Conservation (phyloP, 2,797 vertebrate species). For the Enteromius afrohamiltoni region DNA sequence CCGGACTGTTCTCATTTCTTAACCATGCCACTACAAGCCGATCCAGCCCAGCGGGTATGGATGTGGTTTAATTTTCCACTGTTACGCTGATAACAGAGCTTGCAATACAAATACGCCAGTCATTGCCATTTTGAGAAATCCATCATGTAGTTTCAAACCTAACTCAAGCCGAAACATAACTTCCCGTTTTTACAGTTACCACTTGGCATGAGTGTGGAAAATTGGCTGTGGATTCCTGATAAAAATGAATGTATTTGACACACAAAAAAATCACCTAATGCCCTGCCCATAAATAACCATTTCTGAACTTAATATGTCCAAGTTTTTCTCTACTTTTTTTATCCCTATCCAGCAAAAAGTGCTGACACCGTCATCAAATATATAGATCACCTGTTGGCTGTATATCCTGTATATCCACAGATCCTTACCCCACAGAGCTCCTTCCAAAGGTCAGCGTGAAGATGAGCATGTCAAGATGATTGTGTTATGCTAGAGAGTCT, state of each 20-base stretch:
- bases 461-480: conserved; percentile 48
- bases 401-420: conserved; percentile 1
- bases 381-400: background rate
- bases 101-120: background rate
- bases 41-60: background rate
- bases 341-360: background rate
- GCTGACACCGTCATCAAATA: background rate
- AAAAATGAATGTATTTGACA: background rate
- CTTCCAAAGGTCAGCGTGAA: conserved; percentile 42
- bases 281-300: background rate
- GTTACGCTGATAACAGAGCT: background rate
- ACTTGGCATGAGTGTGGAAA: background rate
- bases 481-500: conserved; percentile 40
- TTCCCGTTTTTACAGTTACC: too few species aligned
- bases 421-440: background rate
- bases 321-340: background rate
- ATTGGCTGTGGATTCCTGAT: background rate
- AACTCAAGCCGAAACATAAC: background rate
- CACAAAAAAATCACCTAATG: background rate
- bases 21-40: background rate
- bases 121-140: too few species aligned
- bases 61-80: background rate
- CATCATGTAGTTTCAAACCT: too few species aligned
- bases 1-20: background rate
- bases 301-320: background rate